Base-by-base conservation (phyloP, 2,113 vertebrate species). In the Dipodomys stephensi region DNA sequence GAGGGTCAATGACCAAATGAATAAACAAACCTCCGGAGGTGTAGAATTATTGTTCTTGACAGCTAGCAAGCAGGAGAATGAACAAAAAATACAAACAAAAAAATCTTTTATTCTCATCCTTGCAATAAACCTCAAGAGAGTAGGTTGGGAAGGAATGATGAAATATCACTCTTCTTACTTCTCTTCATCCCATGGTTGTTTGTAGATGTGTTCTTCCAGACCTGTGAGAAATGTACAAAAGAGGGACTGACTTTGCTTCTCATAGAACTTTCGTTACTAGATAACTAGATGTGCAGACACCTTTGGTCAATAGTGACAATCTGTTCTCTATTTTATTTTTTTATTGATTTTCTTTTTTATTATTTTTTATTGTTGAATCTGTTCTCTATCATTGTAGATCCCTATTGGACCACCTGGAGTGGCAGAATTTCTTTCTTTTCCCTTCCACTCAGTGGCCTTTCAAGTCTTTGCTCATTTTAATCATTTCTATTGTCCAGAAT, bases 51-150 rank as follows among this genome's bases (percentile, higher is more conserved):
- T 94, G 39, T 77, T 90, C 23, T 74, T 87, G 18, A 91, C 6
- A 79, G 2, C 57, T 72, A 84, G 39, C 8, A 83, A 86, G 65
- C 27, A 87, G 57, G 46, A 95, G 87, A 91, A 69, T 77, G 22
- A 88, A 78, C 68, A 87, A 28, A 84, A 76, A 92, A 65, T 57
- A 28, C 57, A 89, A 87, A 85, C 20, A 53, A 84, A 91, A 65
- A 57, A 27, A 23, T 39, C 0, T 35, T 81, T 89, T 92, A 62
- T 92, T 74, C 19, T 87, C 4, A 87, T 27, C n/a, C 19, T 94
- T 95, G 65, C 15, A 80, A 11, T 39, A 83, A 46, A 39, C 15
- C 74, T 90, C 32, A n/a, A 67, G 80, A 91, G 73, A 27, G 20
- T 49, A 25, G 27, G 4, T 64, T 82, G 23, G 79, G 62, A 20